Evolutionary conservation across 2,888 invertebrate genomes (phyloP).

Genomic region (Eulithis prunata): DNA sequence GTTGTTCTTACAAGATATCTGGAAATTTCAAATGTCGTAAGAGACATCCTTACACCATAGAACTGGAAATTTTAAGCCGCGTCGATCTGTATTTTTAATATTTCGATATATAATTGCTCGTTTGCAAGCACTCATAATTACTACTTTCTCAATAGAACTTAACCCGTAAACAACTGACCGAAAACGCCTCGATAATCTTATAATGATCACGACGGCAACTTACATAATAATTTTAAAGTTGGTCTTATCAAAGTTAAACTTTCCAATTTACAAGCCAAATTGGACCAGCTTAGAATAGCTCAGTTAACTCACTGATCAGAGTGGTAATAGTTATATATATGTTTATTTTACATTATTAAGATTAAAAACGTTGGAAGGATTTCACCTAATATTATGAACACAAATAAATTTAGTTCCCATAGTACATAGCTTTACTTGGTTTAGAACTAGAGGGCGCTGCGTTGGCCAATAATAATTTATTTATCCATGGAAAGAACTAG

Average conservation of each 20-base stretch:
- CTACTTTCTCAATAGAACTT: background rate
- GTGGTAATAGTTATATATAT: background rate
- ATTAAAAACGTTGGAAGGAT: too few species aligned
- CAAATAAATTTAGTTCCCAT: too few species aligned
- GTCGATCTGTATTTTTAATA: too few species aligned
- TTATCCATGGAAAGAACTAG: background rate
- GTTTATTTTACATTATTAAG: too few species aligned
- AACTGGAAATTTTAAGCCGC: too few species aligned
- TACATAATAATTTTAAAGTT: conserved; percentile 41
- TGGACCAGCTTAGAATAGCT: conserved; percentile 10
- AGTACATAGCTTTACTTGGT: too few species aligned
- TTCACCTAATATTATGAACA: too few species aligned
- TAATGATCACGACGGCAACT: conserved; percentile 39
- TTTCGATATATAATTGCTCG: too few species aligned
- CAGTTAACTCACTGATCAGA: background rate
- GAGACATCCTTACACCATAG: too few species aligned
- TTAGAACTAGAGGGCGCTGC: too few species aligned
- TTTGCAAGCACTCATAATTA: background rate
- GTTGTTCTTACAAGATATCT: too few species aligned
- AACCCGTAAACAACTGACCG: conserved; percentile 15
- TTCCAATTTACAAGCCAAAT: conserved; percentile 44
- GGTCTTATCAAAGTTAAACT: conserved; percentile 40
- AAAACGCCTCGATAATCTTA: conserved; percentile 24
- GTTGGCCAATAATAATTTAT: background rate
- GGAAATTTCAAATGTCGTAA: too few species aligned